Conservation (phyloP, 2,797 vertebrate species). For the Peromyscus melanophrys region DNA sequence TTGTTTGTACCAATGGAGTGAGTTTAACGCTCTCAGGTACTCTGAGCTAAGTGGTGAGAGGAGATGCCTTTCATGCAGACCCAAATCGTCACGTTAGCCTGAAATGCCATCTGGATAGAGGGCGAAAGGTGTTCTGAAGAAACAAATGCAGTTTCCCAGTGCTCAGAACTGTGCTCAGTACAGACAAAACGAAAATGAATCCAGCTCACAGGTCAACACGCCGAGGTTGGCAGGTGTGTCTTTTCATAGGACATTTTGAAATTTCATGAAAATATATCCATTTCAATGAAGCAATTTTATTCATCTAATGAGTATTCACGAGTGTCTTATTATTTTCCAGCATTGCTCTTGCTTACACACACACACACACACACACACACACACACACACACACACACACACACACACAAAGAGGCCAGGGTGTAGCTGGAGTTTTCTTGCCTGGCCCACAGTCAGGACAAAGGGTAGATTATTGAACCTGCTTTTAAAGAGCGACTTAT, state of each 20-base stretch:
- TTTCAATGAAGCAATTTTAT: background rate
- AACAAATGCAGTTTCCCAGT: conserved; percentile 6
- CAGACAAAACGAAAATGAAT: background rate
- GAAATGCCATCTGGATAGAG: background rate
- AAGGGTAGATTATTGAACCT: too few species aligned
- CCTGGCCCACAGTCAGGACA: too few species aligned
- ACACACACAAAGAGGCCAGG: background rate
- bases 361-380: background rate
- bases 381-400: background rate
- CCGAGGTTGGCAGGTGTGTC: background rate
- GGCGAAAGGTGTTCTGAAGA: background rate
- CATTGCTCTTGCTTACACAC: background rate
- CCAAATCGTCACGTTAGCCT: conserved; percentile 21
- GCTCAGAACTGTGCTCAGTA: background rate
- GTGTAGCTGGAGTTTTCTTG: too few species aligned
- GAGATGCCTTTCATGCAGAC: background rate
- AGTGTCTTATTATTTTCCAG: background rate
- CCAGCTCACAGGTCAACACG: background rate
- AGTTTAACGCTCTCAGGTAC: background rate
- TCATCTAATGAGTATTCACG: conserved; percentile 37
- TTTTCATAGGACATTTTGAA: conserved; percentile 45
- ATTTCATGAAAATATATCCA: conserved; percentile 47
- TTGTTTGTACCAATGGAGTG: conserved; percentile 46
- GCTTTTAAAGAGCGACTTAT: too few species aligned
- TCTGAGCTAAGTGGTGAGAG: conserved; percentile 43